Base-by-base conservation (phyloP, 1,140 invertebrate species). In the Apolygus lucorum region DNA sequence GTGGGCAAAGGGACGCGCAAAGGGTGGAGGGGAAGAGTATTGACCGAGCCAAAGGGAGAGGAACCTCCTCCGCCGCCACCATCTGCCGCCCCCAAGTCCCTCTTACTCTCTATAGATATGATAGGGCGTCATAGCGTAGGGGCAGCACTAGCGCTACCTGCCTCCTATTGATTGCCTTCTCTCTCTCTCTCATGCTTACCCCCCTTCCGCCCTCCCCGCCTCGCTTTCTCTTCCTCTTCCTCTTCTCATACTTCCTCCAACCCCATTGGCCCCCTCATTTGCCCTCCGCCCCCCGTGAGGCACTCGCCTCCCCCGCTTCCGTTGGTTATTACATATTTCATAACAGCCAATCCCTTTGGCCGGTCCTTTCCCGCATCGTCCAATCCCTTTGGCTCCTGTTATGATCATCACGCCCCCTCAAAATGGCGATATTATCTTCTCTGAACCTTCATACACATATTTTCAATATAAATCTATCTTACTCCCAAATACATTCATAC, bases 81-180 rank as follows among this genome's bases (percentile, higher is more conserved):
- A 4, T 59, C 11, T 59, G 13, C 54, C 54, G 54, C 54, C 54
- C 11, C 54, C 54, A 14, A 4, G 8, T 11, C 4, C 11, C 54
- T 11, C 54, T 11, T 14, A 17, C 54, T 22, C 64, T 28, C 64
- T 66, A 66, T 66, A 34, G 64, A 66, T 66, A 66, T 66, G 64
- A 66, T 66, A 66, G 64, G 64, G 64, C 64, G 64, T 66, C 64
- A 66, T 66, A 66, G 29, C 27, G 28, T 14, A 22, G 34, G 22
- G 54, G 54, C 54, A 59, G 54, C 64, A 66, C 64, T 66, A 66
- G 64, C 64, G 64, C 64, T 34, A 66, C 64, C 64, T 66, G 64
- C 64, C 64, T 28, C 28, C 64, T 66, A 66, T 66, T 34, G 64
- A 66, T 66, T 66, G 64, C 27, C 29, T 29, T 24, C 26, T 27